phyloP scores from a whole-genome alignment of 2,888 invertebrate genomes.

The Dimorphilus gyrociliatus region DNA sequence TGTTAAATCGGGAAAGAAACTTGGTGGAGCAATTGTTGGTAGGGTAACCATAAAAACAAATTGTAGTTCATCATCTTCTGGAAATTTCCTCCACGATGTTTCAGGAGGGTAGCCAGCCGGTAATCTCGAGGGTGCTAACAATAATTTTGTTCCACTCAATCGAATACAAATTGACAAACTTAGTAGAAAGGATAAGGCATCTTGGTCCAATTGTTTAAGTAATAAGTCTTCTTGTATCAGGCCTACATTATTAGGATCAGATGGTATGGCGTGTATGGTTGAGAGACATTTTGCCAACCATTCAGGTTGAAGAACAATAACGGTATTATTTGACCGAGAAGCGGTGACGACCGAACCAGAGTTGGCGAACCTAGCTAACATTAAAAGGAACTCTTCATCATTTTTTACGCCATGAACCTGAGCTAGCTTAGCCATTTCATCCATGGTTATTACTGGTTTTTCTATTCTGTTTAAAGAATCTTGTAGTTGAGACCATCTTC shows the following conservation, averaged over 20 bases:
- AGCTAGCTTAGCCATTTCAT: conserved; percentile 7
- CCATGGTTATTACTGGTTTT: conserved; percentile 5
- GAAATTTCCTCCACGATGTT: conserved; percentile 7
- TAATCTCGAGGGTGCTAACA: conserved; percentile 11
- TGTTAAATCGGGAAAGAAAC: conserved; percentile 11
- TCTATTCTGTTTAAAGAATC: conserved; percentile 9
- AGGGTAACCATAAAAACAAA: conserved; percentile 10
- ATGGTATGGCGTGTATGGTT: conserved; percentile 9
- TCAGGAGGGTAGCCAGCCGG: conserved; percentile 12
- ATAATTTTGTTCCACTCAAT: conserved; percentile 6
- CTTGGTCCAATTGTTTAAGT: conserved; percentile 5
- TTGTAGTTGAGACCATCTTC: conserved; percentile 10
- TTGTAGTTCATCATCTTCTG: conserved; percentile 5
- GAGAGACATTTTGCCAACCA: conserved; percentile 12
- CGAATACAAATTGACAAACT: conserved; percentile 11
- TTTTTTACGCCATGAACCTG: conserved; percentile 7
- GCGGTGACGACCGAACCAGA: conserved; percentile 11
- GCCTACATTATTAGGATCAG: conserved; percentile 9
- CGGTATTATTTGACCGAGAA: conserved; percentile 7
- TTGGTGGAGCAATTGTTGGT: conserved; percentile 10
- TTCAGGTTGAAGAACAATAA: conserved; percentile 12
- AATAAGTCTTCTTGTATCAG: conserved; percentile 8
- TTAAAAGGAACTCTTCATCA: conserved; percentile 7
- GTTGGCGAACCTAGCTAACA: conserved; percentile 11
- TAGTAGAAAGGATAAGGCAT: conserved; percentile 7